Evolutionary conservation across 2,797 vertebrate species (phyloP).

Genomic region (Chloroceryle inda): DNA sequence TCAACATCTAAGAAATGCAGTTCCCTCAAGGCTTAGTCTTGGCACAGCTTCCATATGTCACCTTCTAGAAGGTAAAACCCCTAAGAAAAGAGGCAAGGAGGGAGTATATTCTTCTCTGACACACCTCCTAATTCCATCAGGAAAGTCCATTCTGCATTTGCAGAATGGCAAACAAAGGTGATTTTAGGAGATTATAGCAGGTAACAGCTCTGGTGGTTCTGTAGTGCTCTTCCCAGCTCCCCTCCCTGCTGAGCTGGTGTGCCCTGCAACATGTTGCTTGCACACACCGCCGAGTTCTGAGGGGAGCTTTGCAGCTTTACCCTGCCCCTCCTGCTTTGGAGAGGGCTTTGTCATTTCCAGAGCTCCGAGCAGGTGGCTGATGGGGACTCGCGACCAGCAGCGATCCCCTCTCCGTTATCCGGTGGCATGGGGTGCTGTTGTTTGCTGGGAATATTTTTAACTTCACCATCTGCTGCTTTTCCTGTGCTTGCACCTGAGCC

Average conservation of each 20-base stretch:
- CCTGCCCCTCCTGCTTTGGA: neutral
- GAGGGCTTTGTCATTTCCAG: neutral
- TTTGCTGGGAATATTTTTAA: conserved; percentile 68
- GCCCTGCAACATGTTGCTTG: neutral
- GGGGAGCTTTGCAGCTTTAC: neutral
- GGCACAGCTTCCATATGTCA: neutral
- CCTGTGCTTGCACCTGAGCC: conserved; percentile 10
- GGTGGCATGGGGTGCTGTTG: conserved; percentile 8
- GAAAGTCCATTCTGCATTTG: fast-evolving
- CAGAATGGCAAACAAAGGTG: neutral
- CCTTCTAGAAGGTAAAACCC: neutral
- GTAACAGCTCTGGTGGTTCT: fast-evolving
- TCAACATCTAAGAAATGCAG: neutral
- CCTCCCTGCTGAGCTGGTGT: neutral
- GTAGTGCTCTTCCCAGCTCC: neutral
- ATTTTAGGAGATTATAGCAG: neutral
- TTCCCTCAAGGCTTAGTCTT: neutral
- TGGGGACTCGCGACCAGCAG: neutral
- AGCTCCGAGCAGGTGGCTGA: neutral
- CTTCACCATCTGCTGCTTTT: conserved; percentile 70
- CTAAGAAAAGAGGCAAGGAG: neutral
- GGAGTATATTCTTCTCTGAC: neutral
- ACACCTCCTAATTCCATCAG: neutral
- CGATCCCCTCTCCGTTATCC: neutral
- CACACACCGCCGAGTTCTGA: fast-evolving